These are phyloP conservation scores for Caracal caracal DNA, from an alignment of 2,113 vertebrate genomes.

Conservation along the genomic window DNA sequence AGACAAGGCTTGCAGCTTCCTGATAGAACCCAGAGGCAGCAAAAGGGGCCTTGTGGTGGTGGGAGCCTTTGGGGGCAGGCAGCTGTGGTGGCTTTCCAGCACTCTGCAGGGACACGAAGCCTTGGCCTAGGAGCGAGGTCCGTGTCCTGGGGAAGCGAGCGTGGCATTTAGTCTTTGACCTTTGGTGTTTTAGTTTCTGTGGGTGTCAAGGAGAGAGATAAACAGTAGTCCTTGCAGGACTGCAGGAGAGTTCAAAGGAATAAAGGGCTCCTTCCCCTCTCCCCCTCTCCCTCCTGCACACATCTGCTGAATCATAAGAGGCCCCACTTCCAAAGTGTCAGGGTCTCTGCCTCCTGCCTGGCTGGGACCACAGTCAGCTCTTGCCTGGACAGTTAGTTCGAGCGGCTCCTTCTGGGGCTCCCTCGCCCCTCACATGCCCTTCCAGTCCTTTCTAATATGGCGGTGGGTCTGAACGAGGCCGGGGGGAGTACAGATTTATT, in stretches of 20 bases:
- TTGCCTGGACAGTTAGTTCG: neutral
- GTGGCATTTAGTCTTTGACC: neutral
- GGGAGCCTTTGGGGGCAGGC: neutral
- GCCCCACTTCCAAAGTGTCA: neutral
- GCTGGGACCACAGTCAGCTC: neutral
- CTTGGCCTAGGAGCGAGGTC: neutral
- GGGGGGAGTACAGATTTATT: neutral
- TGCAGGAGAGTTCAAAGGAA: neutral
- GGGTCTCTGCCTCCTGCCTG: neutral
- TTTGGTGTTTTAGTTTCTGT: neutral
- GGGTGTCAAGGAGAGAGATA: neutral
- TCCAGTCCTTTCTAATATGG: neutral
- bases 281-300: fast-evolving
- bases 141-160: neutral
- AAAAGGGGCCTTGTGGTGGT: fast-evolving
- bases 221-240: neutral
- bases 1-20: neutral
- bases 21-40: neutral
- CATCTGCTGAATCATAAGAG: neutral
- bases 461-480: neutral
- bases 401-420: neutral
- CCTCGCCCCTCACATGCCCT: fast-evolving
- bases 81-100: neutral
- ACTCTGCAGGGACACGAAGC: neutral
- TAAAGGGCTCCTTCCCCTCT: neutral